A percentile compares a stretch with the other conserved stretches of the same genome.
phyloP scores from a whole-genome alignment of 2,888 invertebrate species.

The Cantharis nigra region DNA sequence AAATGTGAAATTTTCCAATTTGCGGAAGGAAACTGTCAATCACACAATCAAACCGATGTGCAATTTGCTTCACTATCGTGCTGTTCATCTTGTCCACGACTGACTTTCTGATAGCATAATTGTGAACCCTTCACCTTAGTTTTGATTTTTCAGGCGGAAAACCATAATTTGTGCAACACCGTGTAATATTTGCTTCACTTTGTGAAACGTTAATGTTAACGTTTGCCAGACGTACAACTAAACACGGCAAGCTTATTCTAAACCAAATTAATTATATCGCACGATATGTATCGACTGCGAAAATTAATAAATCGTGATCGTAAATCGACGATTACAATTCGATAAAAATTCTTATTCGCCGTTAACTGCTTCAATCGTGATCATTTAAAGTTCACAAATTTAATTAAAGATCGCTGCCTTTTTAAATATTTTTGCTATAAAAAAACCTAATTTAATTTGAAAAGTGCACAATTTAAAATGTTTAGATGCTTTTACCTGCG shows the following conservation, averaged over 20 bases:
- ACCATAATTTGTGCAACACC: slow-evolving; percentile 53
- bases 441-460: slow-evolving; percentile 4
- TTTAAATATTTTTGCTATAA: background rate
- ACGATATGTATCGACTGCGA: slow-evolving; percentile 5
- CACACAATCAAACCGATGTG: slow-evolving; percentile 44
- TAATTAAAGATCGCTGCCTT: background rate
- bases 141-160: slow-evolving; percentile 51
- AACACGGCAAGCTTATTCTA: slow-evolving; percentile 19
- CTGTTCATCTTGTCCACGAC: slow-evolving; percentile 43
- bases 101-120: slow-evolving; percentile 49
- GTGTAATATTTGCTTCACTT: slow-evolving; percentile 51
- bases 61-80: slow-evolving; percentile 50
- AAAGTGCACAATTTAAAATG: slow-evolving; percentile 2
- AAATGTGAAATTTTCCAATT: slow-evolving; percentile 27
- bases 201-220: slow-evolving; percentile 46
- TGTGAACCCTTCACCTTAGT: slow-evolving; percentile 46
- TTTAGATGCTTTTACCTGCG: slow-evolving; percentile 16
- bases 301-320: slow-evolving; percentile 25
- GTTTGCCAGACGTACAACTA: slow-evolving; percentile 32
- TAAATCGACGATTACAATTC: slow-evolving; percentile 6
- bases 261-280: slow-evolving; percentile 6
- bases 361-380: background rate
- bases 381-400: background rate
- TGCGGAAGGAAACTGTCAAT: slow-evolving; percentile 54
- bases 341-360: slow-evolving; percentile 5